Evolutionary conservation across 2,113 vertebrate species (phyloP).

Genomic region (Anolis sagrei): DNA sequence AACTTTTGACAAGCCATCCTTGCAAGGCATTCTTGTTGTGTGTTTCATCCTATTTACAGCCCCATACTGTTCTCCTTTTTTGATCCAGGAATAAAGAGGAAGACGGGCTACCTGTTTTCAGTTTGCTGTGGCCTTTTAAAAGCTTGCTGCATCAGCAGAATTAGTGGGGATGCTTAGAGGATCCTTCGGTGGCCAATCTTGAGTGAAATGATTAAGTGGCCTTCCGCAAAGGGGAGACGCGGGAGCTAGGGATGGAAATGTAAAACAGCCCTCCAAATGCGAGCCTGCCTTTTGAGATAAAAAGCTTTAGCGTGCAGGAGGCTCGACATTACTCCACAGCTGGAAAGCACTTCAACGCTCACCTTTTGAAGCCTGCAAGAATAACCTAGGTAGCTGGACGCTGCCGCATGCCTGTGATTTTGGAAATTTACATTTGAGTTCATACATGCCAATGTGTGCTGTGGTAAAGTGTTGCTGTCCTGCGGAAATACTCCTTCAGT

Average conservation of each 20-base stretch:
- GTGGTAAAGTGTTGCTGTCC: slow-evolving; percentile 1
- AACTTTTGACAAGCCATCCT: background rate
- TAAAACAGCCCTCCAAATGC: slow-evolving; percentile 20
- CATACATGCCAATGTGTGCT: slow-evolving; percentile 29
- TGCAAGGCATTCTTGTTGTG: background rate
- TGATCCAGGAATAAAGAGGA: background rate
- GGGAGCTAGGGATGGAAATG: background rate
- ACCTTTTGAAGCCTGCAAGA: slow-evolving; percentile 16
- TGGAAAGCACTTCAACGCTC: background rate
- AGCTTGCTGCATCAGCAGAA: background rate
- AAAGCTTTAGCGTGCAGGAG: background rate
- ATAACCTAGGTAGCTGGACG: background rate
- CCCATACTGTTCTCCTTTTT: background rate
- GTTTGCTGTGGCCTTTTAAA: background rate
- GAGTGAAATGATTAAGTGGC: slow-evolving; percentile 19
- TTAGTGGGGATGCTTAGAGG: background rate
- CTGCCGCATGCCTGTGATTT: slow-evolving; percentile 6
- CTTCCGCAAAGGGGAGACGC: background rate
- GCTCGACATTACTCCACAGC: slow-evolving; percentile 11
- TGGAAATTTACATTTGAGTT: slow-evolving; percentile 29
- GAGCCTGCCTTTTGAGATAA: slow-evolving; percentile 31
- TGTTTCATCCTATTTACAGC: background rate
- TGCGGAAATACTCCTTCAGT: background rate
- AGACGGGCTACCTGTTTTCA: background rate
- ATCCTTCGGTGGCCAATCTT: background rate